Evolutionary conservation across 2,113 vertebrate species (phyloP).

Genomic region (Elaphurus davidianus): DNA sequence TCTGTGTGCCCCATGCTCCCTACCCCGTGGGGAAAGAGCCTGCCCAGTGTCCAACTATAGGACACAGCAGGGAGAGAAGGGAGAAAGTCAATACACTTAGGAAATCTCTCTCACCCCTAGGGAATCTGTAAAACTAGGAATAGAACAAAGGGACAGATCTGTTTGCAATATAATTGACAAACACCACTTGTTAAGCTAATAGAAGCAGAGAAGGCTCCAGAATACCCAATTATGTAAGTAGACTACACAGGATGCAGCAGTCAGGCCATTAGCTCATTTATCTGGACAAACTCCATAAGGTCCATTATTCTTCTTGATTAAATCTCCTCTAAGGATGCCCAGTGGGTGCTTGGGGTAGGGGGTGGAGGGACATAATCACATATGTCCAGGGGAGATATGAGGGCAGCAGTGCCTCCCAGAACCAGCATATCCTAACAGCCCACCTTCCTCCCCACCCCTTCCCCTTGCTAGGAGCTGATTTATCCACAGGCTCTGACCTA

Average conservation of each 20-base stretch:
- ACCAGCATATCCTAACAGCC: neutral
- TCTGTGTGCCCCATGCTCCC: neutral
- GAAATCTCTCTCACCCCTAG: neutral
- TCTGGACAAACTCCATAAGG: conserved; percentile 45
- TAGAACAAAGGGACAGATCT: neutral
- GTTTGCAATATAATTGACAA: neutral
- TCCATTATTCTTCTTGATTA: conserved; percentile 68
- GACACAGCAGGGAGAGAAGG: neutral
- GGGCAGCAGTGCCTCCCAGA: fast-evolving
- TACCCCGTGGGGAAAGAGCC: neutral
- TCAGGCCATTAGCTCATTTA: conserved; percentile 44
- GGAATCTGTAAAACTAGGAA: neutral
- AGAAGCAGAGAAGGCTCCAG: conserved; percentile 43
- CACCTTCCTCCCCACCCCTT: neutral
- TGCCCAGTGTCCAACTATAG: neutral
- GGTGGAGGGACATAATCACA: neutral
- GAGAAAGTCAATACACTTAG: neutral
- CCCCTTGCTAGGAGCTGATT: neutral
- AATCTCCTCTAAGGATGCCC: conserved; percentile 63
- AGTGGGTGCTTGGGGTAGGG: neutral
- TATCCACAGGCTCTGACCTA: neutral
- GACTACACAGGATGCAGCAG: neutral
- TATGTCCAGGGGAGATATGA: neutral
- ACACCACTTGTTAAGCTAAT: conserved; percentile 41
- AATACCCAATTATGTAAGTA: neutral